These are phyloP conservation scores for Pherbina coryleti DNA, from an alignment of 2,888 invertebrate species.

Conservation along the genomic window DNA sequence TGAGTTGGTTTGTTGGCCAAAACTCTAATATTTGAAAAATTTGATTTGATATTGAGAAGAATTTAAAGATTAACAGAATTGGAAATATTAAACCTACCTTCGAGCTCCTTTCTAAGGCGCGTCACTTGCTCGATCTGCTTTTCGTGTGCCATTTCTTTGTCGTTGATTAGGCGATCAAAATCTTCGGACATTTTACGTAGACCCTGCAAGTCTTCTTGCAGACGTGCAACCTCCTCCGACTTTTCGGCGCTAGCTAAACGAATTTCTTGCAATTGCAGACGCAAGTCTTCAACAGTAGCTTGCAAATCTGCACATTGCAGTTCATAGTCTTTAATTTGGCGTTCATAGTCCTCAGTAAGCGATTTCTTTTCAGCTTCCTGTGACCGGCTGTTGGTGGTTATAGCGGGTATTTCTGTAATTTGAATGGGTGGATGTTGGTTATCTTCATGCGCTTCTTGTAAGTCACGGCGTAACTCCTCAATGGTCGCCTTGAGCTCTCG, in stretches of 20 bases:
- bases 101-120: conserved; percentile 58
- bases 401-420: conserved; percentile 51
- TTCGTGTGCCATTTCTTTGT: conserved; percentile 61
- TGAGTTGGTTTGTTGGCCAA: too few relatives aligned
- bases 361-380: conserved; percentile 12
- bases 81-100: conserved; percentile 45
- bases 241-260: conserved; percentile 70
- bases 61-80: too few relatives aligned
- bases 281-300: conserved; percentile 70
- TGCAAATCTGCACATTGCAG: conserved; percentile 65
- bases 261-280: conserved; percentile 70
- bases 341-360: conserved; percentile 15
- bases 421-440: conserved; percentile 70
- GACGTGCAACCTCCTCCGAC: conserved; percentile 70
- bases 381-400: conserved; percentile 41
- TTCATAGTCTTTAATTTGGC: conserved; percentile 45
- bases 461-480: conserved; percentile 53
- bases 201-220: conserved; percentile 65
- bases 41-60: not conserved
- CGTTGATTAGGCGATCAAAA: conserved; percentile 56
- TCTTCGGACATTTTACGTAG: conserved; percentile 56
- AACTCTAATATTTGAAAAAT: too few relatives aligned
- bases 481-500: conserved; percentile 58
- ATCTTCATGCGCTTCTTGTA: conserved; percentile 54
- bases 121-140: conserved; percentile 61